Percentiles rank a stretch among this genome's conserved stretches.
These are phyloP conservation scores for Glareola pratincola DNA, from an alignment of 2,113 vertebrate species.

Conservation along the genomic window DNA sequence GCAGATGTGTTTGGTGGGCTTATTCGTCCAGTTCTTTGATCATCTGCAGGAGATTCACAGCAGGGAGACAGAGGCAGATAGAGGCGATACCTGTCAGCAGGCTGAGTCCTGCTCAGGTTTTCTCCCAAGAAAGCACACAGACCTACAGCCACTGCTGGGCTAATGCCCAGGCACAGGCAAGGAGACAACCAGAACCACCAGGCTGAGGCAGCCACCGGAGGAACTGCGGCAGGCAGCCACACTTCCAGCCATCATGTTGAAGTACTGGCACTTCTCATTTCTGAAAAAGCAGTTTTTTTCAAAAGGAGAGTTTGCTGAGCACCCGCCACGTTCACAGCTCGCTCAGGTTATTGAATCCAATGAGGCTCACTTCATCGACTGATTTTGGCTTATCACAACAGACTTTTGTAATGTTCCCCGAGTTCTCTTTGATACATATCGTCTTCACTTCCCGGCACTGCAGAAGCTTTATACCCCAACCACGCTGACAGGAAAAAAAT, in stretches of 20 bases:
- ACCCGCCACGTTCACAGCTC: neutral
- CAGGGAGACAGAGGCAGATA: neutral
- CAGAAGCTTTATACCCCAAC: neutral
- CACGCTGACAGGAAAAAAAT: neutral
- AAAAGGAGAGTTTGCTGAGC: neutral
- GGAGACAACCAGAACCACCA: neutral
- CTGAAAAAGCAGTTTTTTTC: neutral
- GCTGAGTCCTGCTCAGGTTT: neutral
- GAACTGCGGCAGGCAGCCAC: rapidly evolving
- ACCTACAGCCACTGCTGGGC: neutral
- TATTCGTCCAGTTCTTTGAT: neutral
- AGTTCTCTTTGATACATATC: neutral
- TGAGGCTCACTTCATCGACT: neutral
- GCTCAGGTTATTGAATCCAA: neutral
- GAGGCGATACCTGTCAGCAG: neutral
- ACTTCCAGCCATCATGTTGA: neutral
- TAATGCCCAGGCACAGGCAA: neutral
- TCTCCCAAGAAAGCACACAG: neutral
- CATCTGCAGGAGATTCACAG: neutral
- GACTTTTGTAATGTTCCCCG: neutral
- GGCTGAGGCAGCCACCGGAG: neutral
- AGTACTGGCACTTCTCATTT: neutral
- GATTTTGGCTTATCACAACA: rapidly evolving
- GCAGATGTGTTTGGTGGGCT: neutral
- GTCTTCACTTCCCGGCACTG: neutral